Percentiles rank a stretch among this genome's conserved stretches.
Conservation (phyloP, 2,888 invertebrate genomes). For the Drosophila paramelanica region DNA sequence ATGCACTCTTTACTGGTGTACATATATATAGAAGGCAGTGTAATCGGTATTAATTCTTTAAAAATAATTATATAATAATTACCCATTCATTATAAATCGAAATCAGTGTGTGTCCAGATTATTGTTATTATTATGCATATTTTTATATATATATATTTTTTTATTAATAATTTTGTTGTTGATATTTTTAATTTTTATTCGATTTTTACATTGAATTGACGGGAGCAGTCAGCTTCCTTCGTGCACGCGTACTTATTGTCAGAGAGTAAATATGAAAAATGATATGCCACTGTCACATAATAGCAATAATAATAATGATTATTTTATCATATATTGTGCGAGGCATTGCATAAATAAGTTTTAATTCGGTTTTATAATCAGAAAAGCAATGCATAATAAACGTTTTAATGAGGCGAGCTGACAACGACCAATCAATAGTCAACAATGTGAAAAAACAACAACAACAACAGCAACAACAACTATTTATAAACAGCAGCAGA, state of each 20-base stretch:
- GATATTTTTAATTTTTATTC: conserved; percentile 45
- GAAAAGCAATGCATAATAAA: conserved; percentile 76
- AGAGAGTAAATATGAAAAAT: conserved; percentile 66
- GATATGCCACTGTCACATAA: conserved; percentile 51
- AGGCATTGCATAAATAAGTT: conserved; percentile 71
- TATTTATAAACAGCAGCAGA: conserved; percentile 62
- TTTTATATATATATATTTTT: conserved; percentile 10
- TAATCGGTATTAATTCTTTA: conserved; percentile 18
- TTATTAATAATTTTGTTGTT: conserved; percentile 43
- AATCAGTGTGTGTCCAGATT: conserved; percentile 67
- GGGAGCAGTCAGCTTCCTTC: conserved; percentile 20
- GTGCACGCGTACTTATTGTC: conserved; percentile 36
- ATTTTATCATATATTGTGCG: conserved; percentile 49
- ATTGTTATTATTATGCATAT: conserved; percentile 47
- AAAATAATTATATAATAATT: conserved; percentile 72
- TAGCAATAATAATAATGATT: conserved; percentile 56
- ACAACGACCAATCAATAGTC: conserved; percentile 41
- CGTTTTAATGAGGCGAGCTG: conserved; percentile 73
- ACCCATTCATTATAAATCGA: conserved; percentile 55
- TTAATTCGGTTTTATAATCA: conserved; percentile 75
- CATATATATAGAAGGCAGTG: conserved; percentile 4
- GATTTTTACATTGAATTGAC: conserved; percentile 54
- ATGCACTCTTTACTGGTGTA: neutral
- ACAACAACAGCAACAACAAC: conserved; percentile 21
- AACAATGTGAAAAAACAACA: conserved; percentile 19